Percentiles rank a stretch among this genome's conserved stretches.
These are phyloP conservation scores for Cephalotes varians DNA, from an alignment of 2,888 invertebrate genomes.

Conservation along the genomic window DNA sequence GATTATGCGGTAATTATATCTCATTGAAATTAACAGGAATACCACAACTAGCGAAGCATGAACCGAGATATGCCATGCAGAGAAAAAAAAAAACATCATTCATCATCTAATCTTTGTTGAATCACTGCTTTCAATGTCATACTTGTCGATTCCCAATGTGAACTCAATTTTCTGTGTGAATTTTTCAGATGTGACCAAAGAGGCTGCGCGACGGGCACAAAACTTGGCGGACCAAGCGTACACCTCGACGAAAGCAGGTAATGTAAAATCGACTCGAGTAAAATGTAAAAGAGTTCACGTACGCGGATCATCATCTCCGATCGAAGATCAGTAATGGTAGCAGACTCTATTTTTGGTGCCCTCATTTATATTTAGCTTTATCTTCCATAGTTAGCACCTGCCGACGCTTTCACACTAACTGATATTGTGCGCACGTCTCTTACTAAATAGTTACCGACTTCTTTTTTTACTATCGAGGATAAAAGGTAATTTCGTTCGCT, in stretches of 20 bases:
- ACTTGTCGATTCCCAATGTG: slow-evolving; percentile 55
- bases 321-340: slow-evolving; percentile 81
- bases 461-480: slow-evolving; percentile 19
- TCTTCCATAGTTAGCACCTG: slow-evolving; percentile 86
- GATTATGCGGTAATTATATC: slow-evolving; percentile 82
- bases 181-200: slow-evolving; percentile 84
- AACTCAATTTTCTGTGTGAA: slow-evolving; percentile 55
- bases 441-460: slow-evolving; percentile 79
- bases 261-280: slow-evolving; percentile 66
- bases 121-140: slow-evolving; percentile 85
- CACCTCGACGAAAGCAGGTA: slow-evolving; percentile 81
- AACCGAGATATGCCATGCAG: slow-evolving; percentile 85
- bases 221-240: slow-evolving; percentile 79
- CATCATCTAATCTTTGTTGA: slow-evolving; percentile 85
- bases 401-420: slow-evolving; percentile 85
- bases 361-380: slow-evolving; percentile 86
- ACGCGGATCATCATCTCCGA: slow-evolving; percentile 75
- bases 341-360: slow-evolving; percentile 84
- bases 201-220: slow-evolving; percentile 83
- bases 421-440: slow-evolving; percentile 83
- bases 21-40: slow-evolving; percentile 84
- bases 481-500: not conserved
- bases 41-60: slow-evolving; percentile 85
- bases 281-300: slow-evolving; percentile 60
- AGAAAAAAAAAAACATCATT: slow-evolving; percentile 83